A percentile compares a stretch with the other conserved stretches of the same genome.
These are phyloP conservation scores for Hirtodrosophila trivittata DNA, from an alignment of 2,888 invertebrate species.

Conservation along the genomic window DNA sequence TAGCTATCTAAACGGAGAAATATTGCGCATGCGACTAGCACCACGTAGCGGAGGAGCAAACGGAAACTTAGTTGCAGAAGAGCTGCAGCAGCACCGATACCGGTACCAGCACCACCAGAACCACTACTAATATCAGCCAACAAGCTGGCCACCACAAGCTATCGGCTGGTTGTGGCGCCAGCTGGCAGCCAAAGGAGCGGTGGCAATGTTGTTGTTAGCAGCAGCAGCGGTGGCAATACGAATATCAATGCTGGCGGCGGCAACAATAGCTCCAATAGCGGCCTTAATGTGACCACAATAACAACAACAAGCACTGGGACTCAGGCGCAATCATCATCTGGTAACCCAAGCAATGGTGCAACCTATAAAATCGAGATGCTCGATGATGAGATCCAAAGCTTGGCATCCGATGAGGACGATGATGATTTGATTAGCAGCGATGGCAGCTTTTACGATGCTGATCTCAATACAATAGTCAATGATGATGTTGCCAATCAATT, in stretches of 20 bases:
- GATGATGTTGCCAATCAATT: constrained; percentile 98
- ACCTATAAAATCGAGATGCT: constrained; percentile 90
- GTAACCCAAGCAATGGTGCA: constrained; percentile 75
- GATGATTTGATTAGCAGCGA: constrained; percentile 94
- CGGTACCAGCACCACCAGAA: constrained; percentile 11
- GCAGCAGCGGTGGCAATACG: constrained; percentile 55
- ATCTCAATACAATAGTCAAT: constrained; percentile 88
- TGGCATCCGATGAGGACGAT: constrained; percentile 91
- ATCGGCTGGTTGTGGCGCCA: constrained; percentile 66
- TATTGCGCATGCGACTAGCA: constrained; percentile 50
- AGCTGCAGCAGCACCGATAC: constrained; percentile 1
- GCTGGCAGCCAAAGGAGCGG: constrained; percentile 60
- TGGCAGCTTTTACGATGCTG: constrained; percentile 91
- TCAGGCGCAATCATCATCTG: constrained; percentile 59
- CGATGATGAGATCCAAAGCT: constrained; percentile 86
- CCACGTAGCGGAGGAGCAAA: background rate
- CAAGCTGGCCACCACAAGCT: constrained; percentile 72
- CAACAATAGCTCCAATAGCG: constrained; percentile 41
- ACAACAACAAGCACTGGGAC: constrained; percentile 78
- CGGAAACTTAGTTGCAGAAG: background rate
- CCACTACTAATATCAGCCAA: constrained; percentile 13
- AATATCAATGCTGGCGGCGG: constrained; percentile 54
- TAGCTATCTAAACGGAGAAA: constrained; percentile 24
- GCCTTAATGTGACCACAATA: constrained; percentile 83
- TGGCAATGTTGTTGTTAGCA: constrained; percentile 63